Evolutionary conservation across 1,140 invertebrate species (phyloP), one percentile per base, ranked within the genome.

Genomic region (Leptonema lineaticorne): DNA sequence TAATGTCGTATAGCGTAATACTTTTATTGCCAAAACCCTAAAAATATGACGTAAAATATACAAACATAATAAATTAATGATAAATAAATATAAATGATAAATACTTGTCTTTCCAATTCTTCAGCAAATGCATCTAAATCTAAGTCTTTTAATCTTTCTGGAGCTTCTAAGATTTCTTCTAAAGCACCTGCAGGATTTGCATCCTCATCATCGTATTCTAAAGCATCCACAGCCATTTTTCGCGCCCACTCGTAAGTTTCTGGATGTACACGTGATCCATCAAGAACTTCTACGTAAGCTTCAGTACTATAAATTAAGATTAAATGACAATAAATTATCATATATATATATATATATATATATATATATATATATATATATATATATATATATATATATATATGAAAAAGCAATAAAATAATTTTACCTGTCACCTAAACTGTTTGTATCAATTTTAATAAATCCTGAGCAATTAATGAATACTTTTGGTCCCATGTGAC

Each of bases 391-490:
- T n/a, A n/a, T n/a, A n/a, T n/a, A n/a, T n/a, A n/a, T n/a, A n/a
- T n/a, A n/a, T n/a, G n/a, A n/a, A n/a, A n/a, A n/a, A n/a, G n/a
- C n/a, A n/a, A n/a, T n/a, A n/a, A 9, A 68, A 57, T 85, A 79
- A 81, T 37, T 41, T 58, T 66, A 70, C 67, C 66, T 92, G 76
- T 98, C 95, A 11, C 94, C 94, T 18, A 98, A 78, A 70, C 93
- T 92, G 74, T 92, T 94, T 0, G 96, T 98, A 72, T 99, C 97
- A 69, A 99, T 98, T 83, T 96, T 98, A 22, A 99, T 97, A 75
- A 99, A 99, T 30, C 97, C 98, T 37, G 97, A 95, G 83, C 96
- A 99, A 78, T 99, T 99, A 69, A 99, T 95, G 74, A 99, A 99
- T 0, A 99, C 94, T 82, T 97, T 98, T 0, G 97, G 96, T 1